A percentile compares a stretch with the other conserved stretches of the same genome.
These are phyloP conservation scores for Propithecus coquereli DNA, from an alignment of 2,113 vertebrate genomes.

Conservation along the genomic window DNA sequence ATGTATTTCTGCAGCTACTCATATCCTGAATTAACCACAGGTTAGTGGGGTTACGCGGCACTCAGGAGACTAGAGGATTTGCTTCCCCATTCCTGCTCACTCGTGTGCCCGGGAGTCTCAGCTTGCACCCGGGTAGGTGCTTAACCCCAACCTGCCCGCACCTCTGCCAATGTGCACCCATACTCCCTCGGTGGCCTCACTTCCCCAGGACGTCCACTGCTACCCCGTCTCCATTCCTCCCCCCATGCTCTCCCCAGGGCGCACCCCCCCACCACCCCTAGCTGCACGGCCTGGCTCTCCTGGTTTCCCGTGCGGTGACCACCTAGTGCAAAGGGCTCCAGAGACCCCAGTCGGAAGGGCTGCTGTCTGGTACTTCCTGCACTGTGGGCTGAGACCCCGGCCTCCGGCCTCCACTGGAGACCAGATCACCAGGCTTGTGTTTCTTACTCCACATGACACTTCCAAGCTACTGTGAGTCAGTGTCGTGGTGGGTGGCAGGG, in stretches of 20 bases:
- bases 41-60: not conserved
- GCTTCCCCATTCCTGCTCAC: rapidly evolving
- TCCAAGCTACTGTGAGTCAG: not conserved
- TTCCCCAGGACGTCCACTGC: not conserved
- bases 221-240: not conserved
- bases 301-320: not conserved
- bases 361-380: not conserved
- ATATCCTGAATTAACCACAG: not conserved
- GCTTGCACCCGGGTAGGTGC: not conserved
- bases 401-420: not conserved
- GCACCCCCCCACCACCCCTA: not conserved
- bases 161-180: not conserved
- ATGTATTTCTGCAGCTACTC: not conserved
- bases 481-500: not conserved
- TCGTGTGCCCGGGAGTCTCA: rapidly evolving
- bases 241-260: not conserved
- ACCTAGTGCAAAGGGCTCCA: not conserved
- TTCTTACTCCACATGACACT: not conserved
- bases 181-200: not conserved
- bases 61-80: rapidly evolving
- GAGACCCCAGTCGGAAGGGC: not conserved
- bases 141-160: not conserved
- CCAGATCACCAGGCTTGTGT: not conserved
- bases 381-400: not conserved
- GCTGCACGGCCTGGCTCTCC: rapidly evolving